Conservation (phyloP, 2,113 vertebrate species). For the Tupaia chinensis region DNA sequence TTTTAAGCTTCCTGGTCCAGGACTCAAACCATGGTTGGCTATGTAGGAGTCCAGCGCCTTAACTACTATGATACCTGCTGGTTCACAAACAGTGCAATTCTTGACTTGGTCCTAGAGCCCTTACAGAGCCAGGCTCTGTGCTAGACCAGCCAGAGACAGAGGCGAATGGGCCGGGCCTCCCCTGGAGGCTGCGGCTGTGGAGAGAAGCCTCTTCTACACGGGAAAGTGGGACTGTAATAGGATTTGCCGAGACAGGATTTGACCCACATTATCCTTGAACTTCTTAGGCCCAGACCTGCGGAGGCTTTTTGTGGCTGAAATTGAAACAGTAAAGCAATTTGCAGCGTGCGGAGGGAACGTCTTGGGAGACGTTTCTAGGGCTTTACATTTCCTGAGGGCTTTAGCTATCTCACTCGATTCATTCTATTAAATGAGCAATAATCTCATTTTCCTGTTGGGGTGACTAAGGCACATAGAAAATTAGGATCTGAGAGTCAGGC, state of each 20-base stretch:
- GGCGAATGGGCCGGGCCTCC: not conserved
- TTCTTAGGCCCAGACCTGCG: not conserved
- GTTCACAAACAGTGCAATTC: not conserved
- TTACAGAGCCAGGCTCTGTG: not conserved
- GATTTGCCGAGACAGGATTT: constrained; percentile 20
- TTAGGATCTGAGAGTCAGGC: not conserved
- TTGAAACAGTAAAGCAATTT: constrained; percentile 58
- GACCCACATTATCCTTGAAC: constrained; percentile 19
- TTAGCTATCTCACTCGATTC: constrained; percentile 15
- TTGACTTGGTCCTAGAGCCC: not conserved
- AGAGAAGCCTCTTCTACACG: fast-evolving
- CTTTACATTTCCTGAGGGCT: constrained; percentile 39
- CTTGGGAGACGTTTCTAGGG: constrained; percentile 28
- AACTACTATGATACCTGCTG: no score
- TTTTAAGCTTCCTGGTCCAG: no score
- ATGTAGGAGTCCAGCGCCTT: no score
- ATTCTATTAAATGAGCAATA: constrained; percentile 27
- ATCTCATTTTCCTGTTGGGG: constrained; percentile 9
- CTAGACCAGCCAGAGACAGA: not conserved
- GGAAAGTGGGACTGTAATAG: not conserved
- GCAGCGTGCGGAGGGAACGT: not conserved
- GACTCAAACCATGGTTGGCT: no score
- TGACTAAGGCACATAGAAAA: not conserved
- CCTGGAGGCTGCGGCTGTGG: fast-evolving
- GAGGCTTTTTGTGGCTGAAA: constrained; percentile 41